phyloP scores from a whole-genome alignment of 2,797 vertebrate genomes.

The Morelia viridis region DNA sequence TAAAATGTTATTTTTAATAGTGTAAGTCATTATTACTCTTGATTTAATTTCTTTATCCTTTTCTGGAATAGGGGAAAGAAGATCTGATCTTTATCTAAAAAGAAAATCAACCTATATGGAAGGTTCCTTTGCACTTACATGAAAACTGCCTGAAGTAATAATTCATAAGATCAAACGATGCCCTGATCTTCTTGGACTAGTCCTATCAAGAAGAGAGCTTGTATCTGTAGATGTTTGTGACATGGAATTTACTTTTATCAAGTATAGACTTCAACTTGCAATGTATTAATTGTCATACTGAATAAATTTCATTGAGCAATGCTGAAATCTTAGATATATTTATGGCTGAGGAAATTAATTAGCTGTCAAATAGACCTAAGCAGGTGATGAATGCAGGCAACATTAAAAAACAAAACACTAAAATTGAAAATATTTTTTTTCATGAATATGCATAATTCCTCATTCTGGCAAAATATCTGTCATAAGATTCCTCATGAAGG shows the following conservation, averaged over 20 bases:
- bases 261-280: not conserved
- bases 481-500: not conserved
- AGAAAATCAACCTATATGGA: not conserved
- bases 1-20: not conserved
- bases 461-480: constrained; percentile 9
- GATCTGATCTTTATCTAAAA: not conserved
- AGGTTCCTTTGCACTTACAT: not conserved
- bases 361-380: constrained; percentile 28
- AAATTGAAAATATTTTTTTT: constrained; percentile 34
- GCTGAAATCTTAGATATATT: not conserved
- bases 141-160: not conserved
- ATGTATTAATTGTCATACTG: not conserved
- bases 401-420: not conserved
- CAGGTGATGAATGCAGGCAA: constrained; percentile 25
- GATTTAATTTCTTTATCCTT: not conserved
- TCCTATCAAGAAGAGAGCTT: not conserved
- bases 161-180: not conserved
- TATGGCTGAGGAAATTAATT: constrained; percentile 35
- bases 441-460: constrained; percentile 38
- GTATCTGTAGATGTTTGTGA: not conserved
- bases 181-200: not conserved
- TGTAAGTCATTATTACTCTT: not conserved
- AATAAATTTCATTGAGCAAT: constrained; percentile 2
- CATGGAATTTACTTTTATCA: not conserved
- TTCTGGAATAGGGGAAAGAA: not conserved